Conservation (phyloP, 53 echinoderm and acorn worm species). For the Henricia sp. region DNA sequence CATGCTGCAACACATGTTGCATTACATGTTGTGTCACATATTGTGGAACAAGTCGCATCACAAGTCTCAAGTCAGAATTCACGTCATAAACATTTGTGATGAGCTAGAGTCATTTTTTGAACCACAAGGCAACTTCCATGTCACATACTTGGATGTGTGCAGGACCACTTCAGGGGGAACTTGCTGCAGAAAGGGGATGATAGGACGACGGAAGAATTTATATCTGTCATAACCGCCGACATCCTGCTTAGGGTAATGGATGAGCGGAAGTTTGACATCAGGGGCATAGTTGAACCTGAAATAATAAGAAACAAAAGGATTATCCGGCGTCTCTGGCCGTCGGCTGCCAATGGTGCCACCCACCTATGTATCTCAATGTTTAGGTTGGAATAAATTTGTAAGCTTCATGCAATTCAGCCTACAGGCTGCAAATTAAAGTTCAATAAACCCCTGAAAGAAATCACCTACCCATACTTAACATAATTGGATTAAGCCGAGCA, state of each 20-base stretch:
- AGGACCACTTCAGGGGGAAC: constrained; percentile 95
- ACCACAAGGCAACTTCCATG: not conserved
- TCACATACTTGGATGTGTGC: constrained; percentile 84
- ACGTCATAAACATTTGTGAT: no score
- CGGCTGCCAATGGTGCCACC: no score
- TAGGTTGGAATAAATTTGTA: no score
- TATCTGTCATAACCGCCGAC: constrained; percentile 89
- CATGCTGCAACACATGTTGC: not conserved
- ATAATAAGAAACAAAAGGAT: no score
- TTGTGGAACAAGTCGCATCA: not conserved
- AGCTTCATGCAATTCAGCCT: no score
- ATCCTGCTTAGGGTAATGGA: constrained; percentile 56
- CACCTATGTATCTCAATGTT: no score
- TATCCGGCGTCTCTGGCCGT: no score
- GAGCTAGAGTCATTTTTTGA: no score
- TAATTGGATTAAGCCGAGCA: no score
- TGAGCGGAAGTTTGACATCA: constrained; percentile 74
- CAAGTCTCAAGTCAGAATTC: not conserved
- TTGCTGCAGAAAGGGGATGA: constrained; percentile 96
- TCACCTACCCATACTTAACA: no score
- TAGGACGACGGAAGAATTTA: constrained; percentile 95
- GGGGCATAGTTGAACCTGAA: constrained; percentile 97
- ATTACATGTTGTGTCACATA: not conserved
- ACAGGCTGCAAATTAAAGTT: no score
- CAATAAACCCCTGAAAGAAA: no score